Evolutionary conservation across 2,113 vertebrate species (phyloP).

Genomic region (Sphyrna mokarran): DNA sequence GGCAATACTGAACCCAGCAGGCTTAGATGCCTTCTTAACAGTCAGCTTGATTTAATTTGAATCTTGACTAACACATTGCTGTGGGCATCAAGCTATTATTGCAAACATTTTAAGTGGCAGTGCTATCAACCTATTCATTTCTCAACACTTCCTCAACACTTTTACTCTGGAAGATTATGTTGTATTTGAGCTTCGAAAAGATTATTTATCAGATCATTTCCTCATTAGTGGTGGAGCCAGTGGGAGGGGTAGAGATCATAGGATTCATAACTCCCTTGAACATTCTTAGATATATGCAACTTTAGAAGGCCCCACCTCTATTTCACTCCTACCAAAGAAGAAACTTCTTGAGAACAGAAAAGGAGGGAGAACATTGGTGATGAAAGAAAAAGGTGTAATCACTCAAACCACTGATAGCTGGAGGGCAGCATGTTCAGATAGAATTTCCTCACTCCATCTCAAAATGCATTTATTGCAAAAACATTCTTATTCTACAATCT

Average conservation of each 20-base stretch:
- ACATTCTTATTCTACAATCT: background rate
- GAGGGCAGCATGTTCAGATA: background rate
- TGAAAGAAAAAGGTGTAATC: background rate
- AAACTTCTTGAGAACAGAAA: background rate
- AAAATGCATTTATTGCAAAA: background rate
- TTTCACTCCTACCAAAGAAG: background rate
- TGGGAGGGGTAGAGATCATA: no score
- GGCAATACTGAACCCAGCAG: background rate
- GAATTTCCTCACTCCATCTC: background rate
- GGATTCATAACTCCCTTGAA: background rate
- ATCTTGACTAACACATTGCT: background rate
- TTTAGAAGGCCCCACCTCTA: background rate
- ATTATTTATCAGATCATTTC: background rate
- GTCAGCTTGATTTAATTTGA: background rate
- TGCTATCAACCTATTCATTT: background rate
- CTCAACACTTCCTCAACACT: background rate
- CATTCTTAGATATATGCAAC: background rate
- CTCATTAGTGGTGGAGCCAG: background rate
- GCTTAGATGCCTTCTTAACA: background rate
- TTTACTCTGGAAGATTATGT: background rate
- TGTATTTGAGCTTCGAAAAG: background rate
- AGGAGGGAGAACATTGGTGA: background rate
- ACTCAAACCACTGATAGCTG: background rate
- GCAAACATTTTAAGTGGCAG: background rate
- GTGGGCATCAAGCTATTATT: background rate